Conservation (phyloP, 2,797 vertebrate species). For the Lagothrix lagotricha region DNA sequence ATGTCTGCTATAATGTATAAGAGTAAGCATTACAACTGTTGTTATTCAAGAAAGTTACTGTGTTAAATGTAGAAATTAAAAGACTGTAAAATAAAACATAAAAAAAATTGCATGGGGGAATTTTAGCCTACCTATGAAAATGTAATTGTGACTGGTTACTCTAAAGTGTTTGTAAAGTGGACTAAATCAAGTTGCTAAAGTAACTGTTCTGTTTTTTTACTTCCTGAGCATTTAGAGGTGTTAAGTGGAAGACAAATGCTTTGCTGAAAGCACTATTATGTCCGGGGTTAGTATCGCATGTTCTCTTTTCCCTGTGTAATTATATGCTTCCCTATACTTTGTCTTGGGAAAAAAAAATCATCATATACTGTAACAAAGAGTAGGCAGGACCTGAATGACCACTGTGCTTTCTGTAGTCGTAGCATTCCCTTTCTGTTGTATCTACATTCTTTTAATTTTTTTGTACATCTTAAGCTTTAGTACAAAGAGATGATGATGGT, state of each 20-base stretch:
- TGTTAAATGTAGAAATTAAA: constrained; percentile 59
- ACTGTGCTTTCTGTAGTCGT: background rate
- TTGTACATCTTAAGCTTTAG: background rate
- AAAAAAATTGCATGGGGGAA: background rate
- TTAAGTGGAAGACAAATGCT: constrained; percentile 95
- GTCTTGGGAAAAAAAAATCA: constrained; percentile 10
- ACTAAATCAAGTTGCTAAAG: constrained; percentile 25
- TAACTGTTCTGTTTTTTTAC: constrained; percentile 53
- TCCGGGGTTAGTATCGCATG: constrained; percentile 88
- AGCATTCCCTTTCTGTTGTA: background rate
- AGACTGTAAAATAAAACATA: background rate
- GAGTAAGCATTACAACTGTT: constrained; percentile 85
- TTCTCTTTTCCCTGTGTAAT: constrained; percentile 32
- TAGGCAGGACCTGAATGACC: background rate
- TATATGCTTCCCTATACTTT: background rate
- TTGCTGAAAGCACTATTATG: constrained; percentile 93
- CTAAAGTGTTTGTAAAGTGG: background rate
- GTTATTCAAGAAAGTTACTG: background rate
- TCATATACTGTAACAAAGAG: background rate
- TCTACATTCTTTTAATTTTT: background rate
- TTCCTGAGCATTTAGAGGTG: constrained; percentile 91
- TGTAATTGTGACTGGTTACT: background rate
- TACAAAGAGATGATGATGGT: background rate
- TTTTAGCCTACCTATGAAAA: background rate
- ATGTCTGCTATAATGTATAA: constrained; percentile 94